Base-by-base conservation (phyloP, 2,113 vertebrate species). In the Terrapene triunguis region DNA sequence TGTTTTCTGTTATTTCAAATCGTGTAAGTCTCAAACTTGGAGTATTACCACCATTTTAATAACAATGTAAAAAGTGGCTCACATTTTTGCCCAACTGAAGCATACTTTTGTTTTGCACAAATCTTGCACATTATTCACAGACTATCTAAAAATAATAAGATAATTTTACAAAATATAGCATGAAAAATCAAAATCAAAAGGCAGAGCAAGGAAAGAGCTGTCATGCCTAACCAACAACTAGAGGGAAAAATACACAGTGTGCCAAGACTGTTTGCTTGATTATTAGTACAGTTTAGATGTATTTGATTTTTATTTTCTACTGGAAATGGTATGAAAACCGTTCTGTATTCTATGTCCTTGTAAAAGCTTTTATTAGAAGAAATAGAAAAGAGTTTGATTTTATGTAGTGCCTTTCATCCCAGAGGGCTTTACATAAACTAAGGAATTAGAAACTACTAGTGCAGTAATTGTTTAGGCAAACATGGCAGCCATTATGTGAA, bases 391-490 rank as follows among this genome's bases (percentile, higher is more conserved):
- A 93, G 74, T 2, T 32, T 13, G 11, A 94, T 90, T 88, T 81
- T 72, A 82, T 79, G 87, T 51, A 80, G 79, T 29, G 35, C 2
- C 22, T n/a, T 2, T 32, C 79, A 87, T 8, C 24, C 69, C 51
- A 85, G n/a, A 44, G 76, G 42, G 9, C 10, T 90, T 92, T 82
- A 51, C 22, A 44, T 7, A 65, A 6, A 86, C 84, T 80, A 16
- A 79, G 88, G 80, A 92, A 69, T 38, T 0, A 0, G 12, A 76
- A 82, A 16, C 12, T 0, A 1, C 10, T 62, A 25, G 8, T 13
- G 32, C 25, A 27, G 14, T 69, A 29, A 91, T 92, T 90, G n/a
- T 94, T 93, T 72, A 88, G 78, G 65, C 22, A 92, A 90, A 89
- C 14, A 6, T 0, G 11, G 51, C 12, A 82, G 44, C 85, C 14